These are phyloP conservation scores for Tretioscincus oriximinensis DNA, from an alignment of 2,113 vertebrate genomes.

Conservation along the genomic window DNA sequence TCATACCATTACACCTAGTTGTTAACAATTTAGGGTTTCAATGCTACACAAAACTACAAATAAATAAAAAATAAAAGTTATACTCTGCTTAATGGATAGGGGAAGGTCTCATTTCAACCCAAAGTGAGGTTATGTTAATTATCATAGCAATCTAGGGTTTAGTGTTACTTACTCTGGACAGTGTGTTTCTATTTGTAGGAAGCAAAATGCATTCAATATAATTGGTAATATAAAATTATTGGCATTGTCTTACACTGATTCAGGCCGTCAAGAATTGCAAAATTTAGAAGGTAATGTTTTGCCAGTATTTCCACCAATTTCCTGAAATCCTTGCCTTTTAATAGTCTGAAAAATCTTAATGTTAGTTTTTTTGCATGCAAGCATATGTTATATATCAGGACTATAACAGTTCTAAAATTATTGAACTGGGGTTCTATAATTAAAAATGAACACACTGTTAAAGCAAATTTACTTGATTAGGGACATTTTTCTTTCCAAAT, in stretches of 20 bases:
- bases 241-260: not conserved
- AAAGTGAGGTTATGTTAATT: not conserved
- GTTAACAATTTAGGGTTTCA: not conserved
- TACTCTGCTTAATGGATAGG: too few relatives aligned
- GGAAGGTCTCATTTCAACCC: not conserved
- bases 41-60: not conserved
- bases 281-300: not conserved
- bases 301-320: not conserved
- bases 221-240: too few relatives aligned
- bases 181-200: not conserved
- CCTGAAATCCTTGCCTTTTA: too few relatives aligned
- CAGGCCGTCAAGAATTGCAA: not conserved
- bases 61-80: not conserved
- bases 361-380: not conserved
- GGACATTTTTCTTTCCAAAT: not conserved
- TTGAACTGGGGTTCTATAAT: not conserved
- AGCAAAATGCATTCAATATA: not conserved
- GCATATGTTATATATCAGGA: not conserved
- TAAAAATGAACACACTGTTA: not conserved
- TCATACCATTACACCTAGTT: not conserved
- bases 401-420: not conserved
- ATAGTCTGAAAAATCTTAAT: not conserved
- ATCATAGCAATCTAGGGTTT: not conserved
- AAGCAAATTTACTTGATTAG: not conserved
- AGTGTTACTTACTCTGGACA: not conserved